Base-by-base conservation (phyloP, 1,140 invertebrate genomes). In the Drosophila sturtevanti region DNA sequence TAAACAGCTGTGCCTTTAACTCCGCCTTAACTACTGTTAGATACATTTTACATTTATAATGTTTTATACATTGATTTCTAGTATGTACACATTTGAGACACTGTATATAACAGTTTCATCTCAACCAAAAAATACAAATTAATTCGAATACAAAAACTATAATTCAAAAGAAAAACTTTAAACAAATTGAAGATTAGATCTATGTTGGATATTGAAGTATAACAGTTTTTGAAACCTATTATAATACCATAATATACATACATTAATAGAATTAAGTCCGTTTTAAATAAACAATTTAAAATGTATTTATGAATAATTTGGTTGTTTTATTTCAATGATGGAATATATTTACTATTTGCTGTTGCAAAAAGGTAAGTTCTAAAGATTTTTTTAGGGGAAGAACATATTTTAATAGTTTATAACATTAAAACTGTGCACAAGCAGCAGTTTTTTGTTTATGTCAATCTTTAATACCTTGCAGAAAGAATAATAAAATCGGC, bases 51-150 rank as follows among this genome's bases (percentile, higher is more conserved):
- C n/a, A 27, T 24, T 22, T n/a, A 41, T 24, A 9, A 10, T 52
- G 44, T 14, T 16, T 18, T 5, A n/a, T n/a, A 31, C 24, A 12
- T n/a, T n/a, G n/a, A n/a, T n/a, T n/a, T n/a, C 9, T 31, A 48
- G n/a, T 63, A 27, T 63, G n/a, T n/a, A n/a, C n/a, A n/a, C n/a
- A 63, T 51, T 11, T 12, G 34, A 35, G 34, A 10, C 34, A 12
- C 34, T 12, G 34, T 35, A 12, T 34, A 56, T 31, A 34, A 56
- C 16, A 52, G 10, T 52, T 52, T 22, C 21, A 52, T 12, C 18
- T 21, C 18, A 11, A 52, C 4, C 5, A 22, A 52, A 22, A 52
- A 22, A 2, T n/a, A 9, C 48, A 12, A 22, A 52, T 52, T 22
- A 22, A 24, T 52, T 31, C 54, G 34, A 35, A 35, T 35, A 35